phyloP scores from a whole-genome alignment of 53 echinoderm and acorn worm species.

The Astropecten irregularis region DNA sequence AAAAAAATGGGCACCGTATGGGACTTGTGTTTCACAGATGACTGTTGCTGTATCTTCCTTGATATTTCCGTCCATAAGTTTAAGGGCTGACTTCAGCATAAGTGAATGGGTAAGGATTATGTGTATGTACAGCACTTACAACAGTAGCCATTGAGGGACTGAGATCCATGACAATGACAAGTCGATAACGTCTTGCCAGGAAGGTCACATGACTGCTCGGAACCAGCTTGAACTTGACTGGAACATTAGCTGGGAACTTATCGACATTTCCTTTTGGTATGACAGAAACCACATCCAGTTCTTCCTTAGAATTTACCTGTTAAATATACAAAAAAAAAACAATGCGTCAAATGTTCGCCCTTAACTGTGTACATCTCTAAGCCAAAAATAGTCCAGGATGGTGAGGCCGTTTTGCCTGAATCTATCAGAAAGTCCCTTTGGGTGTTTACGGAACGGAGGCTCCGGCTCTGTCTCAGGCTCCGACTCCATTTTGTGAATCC shows the following conservation, averaged over 20 bases:
- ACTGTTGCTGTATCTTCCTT: too few species aligned
- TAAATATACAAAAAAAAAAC: background rate
- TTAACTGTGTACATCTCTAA: background rate
- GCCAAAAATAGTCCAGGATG: background rate
- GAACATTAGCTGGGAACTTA: constrained; percentile 1
- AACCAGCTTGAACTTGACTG: constrained; percentile 64
- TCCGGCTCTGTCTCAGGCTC: too few species aligned
- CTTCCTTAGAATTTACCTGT: constrained; percentile 81
- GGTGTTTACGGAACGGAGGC: too few species aligned
- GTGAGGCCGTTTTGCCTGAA: too few species aligned
- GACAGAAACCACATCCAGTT: constrained; percentile 87
- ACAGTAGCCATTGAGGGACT: constrained; percentile 98
- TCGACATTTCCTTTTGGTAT: constrained; percentile 61
- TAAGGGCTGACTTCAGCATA: too few species aligned
- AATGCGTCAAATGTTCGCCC: background rate
- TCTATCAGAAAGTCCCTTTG: too few species aligned
- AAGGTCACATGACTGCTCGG: constrained; percentile 95
- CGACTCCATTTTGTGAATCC: too few species aligned
- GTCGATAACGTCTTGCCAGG: constrained; percentile 89
- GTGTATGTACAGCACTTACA: too few species aligned
- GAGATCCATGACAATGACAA: constrained; percentile 86
- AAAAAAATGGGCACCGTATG: too few species aligned
- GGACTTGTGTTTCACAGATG: too few species aligned
- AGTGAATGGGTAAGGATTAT: too few species aligned
- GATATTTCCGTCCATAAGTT: too few species aligned